Evolutionary conservation across 2,888 invertebrate genomes (phyloP), one percentile per base, ranked within the genome.

Genomic region (Amblyjoppa proteus): DNA sequence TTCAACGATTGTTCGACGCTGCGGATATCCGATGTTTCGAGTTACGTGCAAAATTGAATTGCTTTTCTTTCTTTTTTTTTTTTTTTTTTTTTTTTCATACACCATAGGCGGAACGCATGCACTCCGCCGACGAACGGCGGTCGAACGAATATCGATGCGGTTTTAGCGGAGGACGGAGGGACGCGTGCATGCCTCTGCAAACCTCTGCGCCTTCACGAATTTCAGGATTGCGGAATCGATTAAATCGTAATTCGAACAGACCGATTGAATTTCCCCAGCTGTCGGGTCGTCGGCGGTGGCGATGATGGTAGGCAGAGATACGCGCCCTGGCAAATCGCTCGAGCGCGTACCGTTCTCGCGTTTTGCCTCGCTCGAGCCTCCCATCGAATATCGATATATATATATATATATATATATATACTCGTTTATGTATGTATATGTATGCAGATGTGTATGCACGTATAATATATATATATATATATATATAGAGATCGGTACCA

Each of bases 181-280:
- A 34, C 61, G 74, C 38, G 58, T 38, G 28, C 74, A 20, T n/a
- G 13, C 16, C 34, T 38, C 20, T 41, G 20, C 20, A n/a, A 38
- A 31, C n/a, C 68, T 41, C 41, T 51, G 66, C 64, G 25, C 53
- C 25, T 76, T 25, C 49, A 9, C 20, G 64, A 34, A 74, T 74
- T 61, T 16, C 61, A 61, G 53, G 34, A 51, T 64, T 53, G 76
- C 51, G 76, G 51, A 76, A 58, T 75, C 41, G 76, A 81, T 81
- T 68, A 75, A 68, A 56, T 49, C 76, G 76, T 76, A 76, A 81
- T 76, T 69, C 56, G 76, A 81, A 69, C 28, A 68, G 75, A 58
- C 68, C 45, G 68, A 76, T 66, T 68, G 81, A 34, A 81, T 76
- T 81, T 75, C 69, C 53, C 31, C 56, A 69, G 58, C 45, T 76